Percentiles rank a stretch among this genome's conserved stretches.
Evolutionary conservation across 2,888 invertebrate species (phyloP).

Genomic region (Trissoscelio sp.): DNA sequence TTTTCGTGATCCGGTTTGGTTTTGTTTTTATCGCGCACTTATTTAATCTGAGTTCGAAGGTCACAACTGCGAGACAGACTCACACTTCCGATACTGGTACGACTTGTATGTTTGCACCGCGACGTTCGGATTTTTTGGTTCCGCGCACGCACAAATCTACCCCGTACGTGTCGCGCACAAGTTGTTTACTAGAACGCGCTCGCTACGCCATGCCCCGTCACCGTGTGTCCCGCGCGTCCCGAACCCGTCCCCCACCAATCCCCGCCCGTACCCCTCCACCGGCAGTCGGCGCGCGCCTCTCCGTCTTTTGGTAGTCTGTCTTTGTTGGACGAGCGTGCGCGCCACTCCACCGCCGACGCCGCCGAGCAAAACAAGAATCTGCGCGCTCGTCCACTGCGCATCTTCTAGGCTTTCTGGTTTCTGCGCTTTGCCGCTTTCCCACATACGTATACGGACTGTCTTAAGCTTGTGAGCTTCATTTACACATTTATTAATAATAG

Average conservation of each 20-base stretch:
- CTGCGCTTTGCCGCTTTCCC: too few species aligned
- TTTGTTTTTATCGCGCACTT: slow-evolving; percentile 8
- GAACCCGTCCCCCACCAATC: slow-evolving; percentile 49
- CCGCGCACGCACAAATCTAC: slow-evolving; percentile 71
- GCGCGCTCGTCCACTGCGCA: slow-evolving; percentile 79
- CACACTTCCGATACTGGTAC: slow-evolving; percentile 61
- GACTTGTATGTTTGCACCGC: not conserved
- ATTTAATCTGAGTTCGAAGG: not conserved
- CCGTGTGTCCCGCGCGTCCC: slow-evolving; percentile 71
- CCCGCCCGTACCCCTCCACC: slow-evolving; percentile 34
- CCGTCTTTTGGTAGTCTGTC: slow-evolving; percentile 21
- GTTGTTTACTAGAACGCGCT: slow-evolving; percentile 83
- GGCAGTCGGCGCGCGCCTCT: not conserved
- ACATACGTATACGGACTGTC: slow-evolving; percentile 69
- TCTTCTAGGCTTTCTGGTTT: slow-evolving; percentile 78
- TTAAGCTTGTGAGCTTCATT: too few species aligned
- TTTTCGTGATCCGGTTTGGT: too few species aligned
- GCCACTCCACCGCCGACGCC: slow-evolving; percentile 39
- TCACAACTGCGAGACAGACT: slow-evolving; percentile 7
- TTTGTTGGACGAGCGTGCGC: slow-evolving; percentile 27
- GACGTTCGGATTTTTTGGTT: slow-evolving; percentile 55
- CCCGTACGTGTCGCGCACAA: slow-evolving; percentile 80
- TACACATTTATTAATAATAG: too few species aligned
- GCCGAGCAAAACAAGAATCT: slow-evolving; percentile 81
- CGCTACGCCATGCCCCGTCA: slow-evolving; percentile 79